Percentiles rank a stretch among this genome's conserved stretches.
These are phyloP conservation scores for Orthonyx spaldingii DNA, from an alignment of 2,113 vertebrate genomes.

Conservation along the genomic window DNA sequence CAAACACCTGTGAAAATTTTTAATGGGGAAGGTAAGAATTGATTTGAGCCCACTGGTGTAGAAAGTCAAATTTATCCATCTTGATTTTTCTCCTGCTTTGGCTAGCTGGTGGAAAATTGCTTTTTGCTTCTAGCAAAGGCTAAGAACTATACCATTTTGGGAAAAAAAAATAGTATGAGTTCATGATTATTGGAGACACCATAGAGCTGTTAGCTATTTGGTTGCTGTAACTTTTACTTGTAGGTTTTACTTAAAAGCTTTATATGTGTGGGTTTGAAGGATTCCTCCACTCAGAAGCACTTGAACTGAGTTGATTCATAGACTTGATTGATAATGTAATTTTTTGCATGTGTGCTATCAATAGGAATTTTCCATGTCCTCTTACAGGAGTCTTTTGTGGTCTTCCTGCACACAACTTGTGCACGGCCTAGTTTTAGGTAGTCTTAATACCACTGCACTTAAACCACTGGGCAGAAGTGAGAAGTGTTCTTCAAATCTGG, in stretches of 20 bases:
- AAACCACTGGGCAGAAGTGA: not conserved
- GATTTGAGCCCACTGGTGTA: not conserved
- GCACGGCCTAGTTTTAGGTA: not conserved
- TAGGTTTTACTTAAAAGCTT: not conserved
- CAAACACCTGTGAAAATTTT: not conserved
- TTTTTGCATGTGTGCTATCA: not conserved
- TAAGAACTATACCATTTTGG: not conserved
- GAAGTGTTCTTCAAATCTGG: not conserved
- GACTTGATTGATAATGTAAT: not conserved
- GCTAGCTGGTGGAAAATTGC: not conserved
- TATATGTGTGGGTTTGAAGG: not conserved
- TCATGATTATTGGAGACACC: not conserved
- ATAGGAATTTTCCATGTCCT: not conserved
- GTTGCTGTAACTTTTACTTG: not conserved
- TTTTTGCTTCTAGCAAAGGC: not conserved
- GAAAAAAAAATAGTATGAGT: not conserved
- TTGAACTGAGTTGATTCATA: not conserved
- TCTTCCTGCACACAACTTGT: accelerated
- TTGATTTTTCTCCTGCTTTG: slow-evolving; percentile 8
- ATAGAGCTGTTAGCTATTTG: not conserved
- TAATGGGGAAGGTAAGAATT: not conserved
- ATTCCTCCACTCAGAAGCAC: not conserved
- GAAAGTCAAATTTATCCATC: not conserved
- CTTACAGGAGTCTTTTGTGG: not conserved
- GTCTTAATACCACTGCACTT: not conserved